phyloP scores from a whole-genome alignment of 2,797 vertebrate species.

The Girardinus metallicus region DNA sequence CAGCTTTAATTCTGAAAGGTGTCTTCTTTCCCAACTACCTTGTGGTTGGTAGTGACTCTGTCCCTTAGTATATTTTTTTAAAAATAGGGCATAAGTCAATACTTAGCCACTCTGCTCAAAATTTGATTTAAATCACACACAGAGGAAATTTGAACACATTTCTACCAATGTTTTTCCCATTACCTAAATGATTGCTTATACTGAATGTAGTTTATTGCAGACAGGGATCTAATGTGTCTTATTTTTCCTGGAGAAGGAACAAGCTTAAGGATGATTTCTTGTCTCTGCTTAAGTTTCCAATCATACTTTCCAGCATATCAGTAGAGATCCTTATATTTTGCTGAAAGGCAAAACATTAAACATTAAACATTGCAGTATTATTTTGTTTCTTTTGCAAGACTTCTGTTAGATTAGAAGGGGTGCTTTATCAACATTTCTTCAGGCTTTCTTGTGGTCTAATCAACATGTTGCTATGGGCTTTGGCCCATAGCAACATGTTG shows the following conservation, averaged over 20 bases:
- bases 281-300: not conserved
- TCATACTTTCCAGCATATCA: not conserved
- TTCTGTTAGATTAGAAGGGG: no score
- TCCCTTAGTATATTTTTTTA: conserved; percentile 1
- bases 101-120: not conserved
- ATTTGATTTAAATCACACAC: conserved; percentile 17
- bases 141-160: conserved; percentile 15
- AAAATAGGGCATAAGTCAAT: conserved; percentile 4
- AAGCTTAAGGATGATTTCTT: not conserved
- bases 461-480: no score
- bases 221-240: not conserved
- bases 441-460: no score
- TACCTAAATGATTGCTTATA: conserved; percentile 9
- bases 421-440: no score
- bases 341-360: not conserved
- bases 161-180: conserved; percentile 11
- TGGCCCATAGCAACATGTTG: no score
- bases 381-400: no score
- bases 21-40: conserved; percentile 10
- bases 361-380: not conserved
- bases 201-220: not conserved
- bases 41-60: not conserved
- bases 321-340: not conserved
- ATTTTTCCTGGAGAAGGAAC: not conserved
- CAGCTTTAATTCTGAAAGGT: conserved; percentile 26